These are phyloP conservation scores for Drosophila acutilabella DNA, from an alignment of 2,888 invertebrate genomes.

Conservation along the genomic window DNA sequence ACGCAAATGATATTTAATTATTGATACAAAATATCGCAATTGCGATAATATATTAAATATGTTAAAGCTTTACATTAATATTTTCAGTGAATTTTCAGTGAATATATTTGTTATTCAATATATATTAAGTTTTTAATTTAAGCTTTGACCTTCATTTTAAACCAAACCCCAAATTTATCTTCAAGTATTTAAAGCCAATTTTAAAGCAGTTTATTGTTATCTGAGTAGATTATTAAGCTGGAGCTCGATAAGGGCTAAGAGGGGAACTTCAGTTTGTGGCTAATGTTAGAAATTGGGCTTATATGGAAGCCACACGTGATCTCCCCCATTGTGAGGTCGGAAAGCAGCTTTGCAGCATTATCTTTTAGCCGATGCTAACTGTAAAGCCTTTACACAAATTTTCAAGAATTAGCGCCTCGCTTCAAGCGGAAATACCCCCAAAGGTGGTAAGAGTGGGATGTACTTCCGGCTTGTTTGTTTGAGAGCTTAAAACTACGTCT, in stretches of 20 bases:
- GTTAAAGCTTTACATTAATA: too few species aligned
- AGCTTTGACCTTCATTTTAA: too few species aligned
- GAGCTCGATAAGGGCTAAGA: background rate
- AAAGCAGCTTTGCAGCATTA: constrained; percentile 68
- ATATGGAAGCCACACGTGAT: constrained; percentile 25
- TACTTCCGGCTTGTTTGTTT: constrained; percentile 77
- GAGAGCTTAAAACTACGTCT: constrained; percentile 68
- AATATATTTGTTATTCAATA: too few species aligned
- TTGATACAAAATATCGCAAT: too few species aligned
- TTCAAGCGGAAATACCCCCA: constrained; percentile 14
- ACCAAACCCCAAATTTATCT: background rate
- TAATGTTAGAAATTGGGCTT: constrained; percentile 24
- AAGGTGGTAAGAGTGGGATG: constrained; percentile 14
- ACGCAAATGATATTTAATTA: too few species aligned
- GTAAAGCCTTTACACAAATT: constrained; percentile 70
- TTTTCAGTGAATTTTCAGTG: too few species aligned
- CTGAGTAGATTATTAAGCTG: constrained; percentile 21
- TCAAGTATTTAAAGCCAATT: background rate
- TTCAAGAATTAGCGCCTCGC: constrained; percentile 66
- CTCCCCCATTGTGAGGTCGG: constrained; percentile 28
- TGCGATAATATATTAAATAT: too few species aligned
- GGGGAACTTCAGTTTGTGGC: constrained; percentile 8
- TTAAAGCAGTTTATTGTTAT: background rate
- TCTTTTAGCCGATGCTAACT: constrained; percentile 49
- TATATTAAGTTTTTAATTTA: too few species aligned